These are phyloP conservation scores for Cyclina sinensis DNA, from an alignment of 1,140 invertebrate species.

Conservation along the genomic window DNA sequence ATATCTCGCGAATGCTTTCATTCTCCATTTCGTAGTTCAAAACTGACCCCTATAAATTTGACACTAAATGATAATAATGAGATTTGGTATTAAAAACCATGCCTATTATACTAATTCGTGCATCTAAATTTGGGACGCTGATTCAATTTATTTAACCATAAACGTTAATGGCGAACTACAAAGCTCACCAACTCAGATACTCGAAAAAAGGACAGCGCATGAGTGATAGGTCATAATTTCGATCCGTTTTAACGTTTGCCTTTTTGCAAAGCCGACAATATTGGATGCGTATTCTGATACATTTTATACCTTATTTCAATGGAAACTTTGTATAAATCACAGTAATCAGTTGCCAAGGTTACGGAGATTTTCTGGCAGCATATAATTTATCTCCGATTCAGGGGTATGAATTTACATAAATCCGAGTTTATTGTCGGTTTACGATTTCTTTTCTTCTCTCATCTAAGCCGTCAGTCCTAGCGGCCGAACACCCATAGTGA, in stretches of 20 bases:
- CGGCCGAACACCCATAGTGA: slow-evolving; percentile 62
- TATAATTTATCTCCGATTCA: slow-evolving; percentile 66
- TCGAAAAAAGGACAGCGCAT: slow-evolving; percentile 52
- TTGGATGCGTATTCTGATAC: slow-evolving; percentile 64
- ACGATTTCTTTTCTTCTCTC: slow-evolving; percentile 60
- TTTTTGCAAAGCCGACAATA: slow-evolving; percentile 38
- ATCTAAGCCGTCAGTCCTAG: not conserved
- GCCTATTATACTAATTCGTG: slow-evolving; percentile 58
- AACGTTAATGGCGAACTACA: slow-evolving; percentile 46
- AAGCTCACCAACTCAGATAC: not conserved
- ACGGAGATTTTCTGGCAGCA: slow-evolving; percentile 60
- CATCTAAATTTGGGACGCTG: slow-evolving; percentile 35
- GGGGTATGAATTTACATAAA: slow-evolving; percentile 70
- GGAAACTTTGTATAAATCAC: slow-evolving; percentile 66
- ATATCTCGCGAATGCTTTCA: too few relatives aligned
- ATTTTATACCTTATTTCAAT: slow-evolving; percentile 66
- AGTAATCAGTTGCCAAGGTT: slow-evolving; percentile 53
- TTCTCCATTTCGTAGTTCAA: not conserved
- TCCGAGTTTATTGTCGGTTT: slow-evolving; percentile 63
- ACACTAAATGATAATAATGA: not conserved
- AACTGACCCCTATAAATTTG: not conserved
- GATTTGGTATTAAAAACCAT: slow-evolving; percentile 7
- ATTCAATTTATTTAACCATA: slow-evolving; percentile 64
- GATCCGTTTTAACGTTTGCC: slow-evolving; percentile 55
- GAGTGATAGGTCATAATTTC: slow-evolving; percentile 63